phyloP scores from a whole-genome alignment of 1,140 invertebrate species.

The Calephelis virginiensis region DNA sequence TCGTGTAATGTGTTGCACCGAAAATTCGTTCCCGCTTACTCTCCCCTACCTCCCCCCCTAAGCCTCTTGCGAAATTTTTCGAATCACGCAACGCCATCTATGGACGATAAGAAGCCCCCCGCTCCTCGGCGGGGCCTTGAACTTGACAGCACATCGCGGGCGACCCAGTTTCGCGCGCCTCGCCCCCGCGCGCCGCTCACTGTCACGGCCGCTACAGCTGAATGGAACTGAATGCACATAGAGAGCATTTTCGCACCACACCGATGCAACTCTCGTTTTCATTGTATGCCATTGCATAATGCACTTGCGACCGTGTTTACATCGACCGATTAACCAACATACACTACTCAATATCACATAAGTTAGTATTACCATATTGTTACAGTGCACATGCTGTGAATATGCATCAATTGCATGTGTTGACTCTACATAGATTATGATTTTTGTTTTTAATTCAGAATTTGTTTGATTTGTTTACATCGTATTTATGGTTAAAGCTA shows the following conservation, averaged over 20 bases:
- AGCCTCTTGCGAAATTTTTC: conserved; percentile 66
- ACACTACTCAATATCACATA: conserved; percentile 10
- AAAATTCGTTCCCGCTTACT: conserved; percentile 69
- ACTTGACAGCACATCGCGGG: conserved; percentile 66
- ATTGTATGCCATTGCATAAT: conserved; percentile 62
- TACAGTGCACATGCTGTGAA: background rate
- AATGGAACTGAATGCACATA: conserved; percentile 60
- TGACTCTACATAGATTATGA: background rate
- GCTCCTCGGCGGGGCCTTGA: conserved; percentile 63
- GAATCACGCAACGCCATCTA: conserved; percentile 72
- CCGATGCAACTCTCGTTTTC: conserved; percentile 59
- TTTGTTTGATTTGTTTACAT: too few species aligned
- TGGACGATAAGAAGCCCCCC: conserved; percentile 52
- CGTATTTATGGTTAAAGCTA: too few species aligned
- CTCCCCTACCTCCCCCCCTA: conserved; percentile 45
- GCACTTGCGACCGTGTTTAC: conserved; percentile 48
- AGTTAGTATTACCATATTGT: conserved; percentile 9
- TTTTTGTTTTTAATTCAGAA: background rate
- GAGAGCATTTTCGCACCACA: conserved; percentile 55
- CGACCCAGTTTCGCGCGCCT: conserved; percentile 66
- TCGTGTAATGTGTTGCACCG: conserved; percentile 71
- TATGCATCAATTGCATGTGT: background rate
- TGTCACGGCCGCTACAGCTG: conserved; percentile 58
- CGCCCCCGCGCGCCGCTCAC: conserved; percentile 46
- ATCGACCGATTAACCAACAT: conserved; percentile 37